Evolutionary conservation across 2,113 vertebrate genomes (phyloP).

Genomic region (Athene cunicularia): DNA sequence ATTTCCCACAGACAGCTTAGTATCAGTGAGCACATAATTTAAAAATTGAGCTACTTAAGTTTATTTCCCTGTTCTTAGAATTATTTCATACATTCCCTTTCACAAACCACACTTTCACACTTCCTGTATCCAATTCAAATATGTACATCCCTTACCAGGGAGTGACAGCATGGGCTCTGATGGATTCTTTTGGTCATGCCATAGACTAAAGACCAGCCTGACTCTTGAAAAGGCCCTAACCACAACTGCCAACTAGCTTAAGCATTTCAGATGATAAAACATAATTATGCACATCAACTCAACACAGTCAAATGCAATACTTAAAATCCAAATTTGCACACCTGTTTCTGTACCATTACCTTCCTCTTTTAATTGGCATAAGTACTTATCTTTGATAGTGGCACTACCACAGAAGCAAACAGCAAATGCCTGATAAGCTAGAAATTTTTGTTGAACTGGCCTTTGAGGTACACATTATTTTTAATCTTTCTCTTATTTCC

Average conservation of each 20-base stretch:
- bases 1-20: not conserved
- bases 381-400: not conserved
- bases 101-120: not conserved
- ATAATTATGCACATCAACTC: not conserved
- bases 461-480: not conserved
- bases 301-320: not conserved
- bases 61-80: not conserved
- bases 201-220: not conserved
- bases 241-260: not conserved
- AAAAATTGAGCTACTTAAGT: not conserved
- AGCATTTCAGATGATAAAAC: not conserved
- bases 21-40: not conserved
- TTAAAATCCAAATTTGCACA: not conserved
- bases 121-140: not conserved
- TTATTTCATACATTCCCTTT: not conserved
- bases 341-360: not conserved
- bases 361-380: not conserved
- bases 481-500: not conserved
- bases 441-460: not conserved
- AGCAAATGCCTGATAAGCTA: not conserved
- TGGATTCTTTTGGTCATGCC: not conserved
- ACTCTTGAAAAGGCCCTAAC: not conserved
- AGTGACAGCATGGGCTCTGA: not conserved
- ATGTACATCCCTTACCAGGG: not conserved
- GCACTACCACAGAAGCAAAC: not conserved